These are phyloP conservation scores for Drosophila miranda DNA, from an alignment of 1,140 invertebrate species.

Conservation along the genomic window DNA sequence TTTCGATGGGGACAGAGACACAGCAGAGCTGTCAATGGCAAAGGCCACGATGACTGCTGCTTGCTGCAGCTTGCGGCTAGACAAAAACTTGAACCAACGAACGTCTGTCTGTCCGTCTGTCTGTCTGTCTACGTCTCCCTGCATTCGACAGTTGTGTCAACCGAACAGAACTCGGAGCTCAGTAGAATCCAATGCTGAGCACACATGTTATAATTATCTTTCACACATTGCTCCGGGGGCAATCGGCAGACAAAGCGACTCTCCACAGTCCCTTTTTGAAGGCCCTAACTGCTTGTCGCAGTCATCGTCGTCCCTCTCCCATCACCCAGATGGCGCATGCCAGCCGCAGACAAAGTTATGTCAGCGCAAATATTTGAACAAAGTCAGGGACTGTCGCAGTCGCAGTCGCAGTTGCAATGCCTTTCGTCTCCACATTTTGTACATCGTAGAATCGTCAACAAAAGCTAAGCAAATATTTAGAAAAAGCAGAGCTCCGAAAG, in stretches of 20 bases:
- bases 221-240: slow-evolving; percentile 57
- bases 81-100: slow-evolving; percentile 44
- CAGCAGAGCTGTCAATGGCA: slow-evolving; percentile 62
- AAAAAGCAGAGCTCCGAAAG: slow-evolving; percentile 41
- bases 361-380: slow-evolving; percentile 75
- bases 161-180: slow-evolving; percentile 1
- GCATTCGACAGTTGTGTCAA: slow-evolving; percentile 17
- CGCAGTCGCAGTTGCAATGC: slow-evolving; percentile 10
- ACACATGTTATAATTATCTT: slow-evolving; percentile 74
- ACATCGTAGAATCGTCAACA: slow-evolving; percentile 54
- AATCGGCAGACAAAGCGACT: slow-evolving; percentile 61
- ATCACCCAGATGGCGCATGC: slow-evolving; percentile 42
- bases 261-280: slow-evolving; percentile 14
- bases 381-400: slow-evolving; percentile 31
- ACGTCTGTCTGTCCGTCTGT: slow-evolving; percentile 23
- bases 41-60: slow-evolving; percentile 37
- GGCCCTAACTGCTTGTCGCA: neutral
- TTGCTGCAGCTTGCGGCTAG: slow-evolving; percentile 48
- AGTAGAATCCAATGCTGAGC: slow-evolving; percentile 3
- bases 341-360: slow-evolving; percentile 79
- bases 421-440: neutral
- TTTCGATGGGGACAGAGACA: slow-evolving; percentile 29
- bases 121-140: slow-evolving; percentile 15
- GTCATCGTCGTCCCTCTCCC: neutral
- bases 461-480: slow-evolving; percentile 73